phyloP scores from a whole-genome alignment of 2,113 vertebrate genomes.

The Leucosticte australis region DNA sequence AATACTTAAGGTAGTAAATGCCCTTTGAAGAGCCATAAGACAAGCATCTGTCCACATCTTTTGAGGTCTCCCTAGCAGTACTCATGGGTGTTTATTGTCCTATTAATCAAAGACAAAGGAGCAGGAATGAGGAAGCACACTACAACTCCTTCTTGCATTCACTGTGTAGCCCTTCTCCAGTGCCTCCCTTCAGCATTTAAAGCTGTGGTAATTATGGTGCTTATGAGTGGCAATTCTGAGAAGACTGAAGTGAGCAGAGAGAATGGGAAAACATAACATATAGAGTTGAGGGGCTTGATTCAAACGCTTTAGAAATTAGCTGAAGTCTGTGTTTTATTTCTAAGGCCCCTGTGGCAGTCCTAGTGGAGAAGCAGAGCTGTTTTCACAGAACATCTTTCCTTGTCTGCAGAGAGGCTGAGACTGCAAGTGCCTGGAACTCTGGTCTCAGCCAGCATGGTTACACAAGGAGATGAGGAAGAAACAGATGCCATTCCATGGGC shows the following conservation, averaged over 20 bases:
- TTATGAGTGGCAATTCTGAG: not conserved
- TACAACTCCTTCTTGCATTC: not conserved
- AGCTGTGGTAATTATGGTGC: not conserved
- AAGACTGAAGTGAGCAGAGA: not conserved
- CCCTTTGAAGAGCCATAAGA: conserved; percentile 8
- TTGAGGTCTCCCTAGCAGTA: not conserved
- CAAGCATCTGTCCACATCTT: not conserved
- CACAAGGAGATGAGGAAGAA: not conserved
- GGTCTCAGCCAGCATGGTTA: not conserved
- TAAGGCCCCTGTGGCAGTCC: not conserved
- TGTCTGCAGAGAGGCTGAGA: not conserved
- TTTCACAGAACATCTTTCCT: not conserved
- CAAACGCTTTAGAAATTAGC: not conserved
- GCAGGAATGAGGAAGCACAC: not conserved
- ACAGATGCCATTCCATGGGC: not conserved
- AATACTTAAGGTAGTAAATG: conserved; percentile 31
- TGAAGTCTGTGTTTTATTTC: not conserved
- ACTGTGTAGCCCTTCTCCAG: not conserved
- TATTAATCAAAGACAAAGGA: conserved; percentile 16
- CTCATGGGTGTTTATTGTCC: not conserved
- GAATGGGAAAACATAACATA: not conserved
- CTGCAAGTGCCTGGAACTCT: not conserved
- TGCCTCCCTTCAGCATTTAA: not conserved
- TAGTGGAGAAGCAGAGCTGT: not conserved
- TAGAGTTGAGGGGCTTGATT: not conserved